Percentiles rank a stretch among this genome's conserved stretches.
phyloP scores from a whole-genome alignment of 2,797 vertebrate genomes.

The Phalanger gymnotis region DNA sequence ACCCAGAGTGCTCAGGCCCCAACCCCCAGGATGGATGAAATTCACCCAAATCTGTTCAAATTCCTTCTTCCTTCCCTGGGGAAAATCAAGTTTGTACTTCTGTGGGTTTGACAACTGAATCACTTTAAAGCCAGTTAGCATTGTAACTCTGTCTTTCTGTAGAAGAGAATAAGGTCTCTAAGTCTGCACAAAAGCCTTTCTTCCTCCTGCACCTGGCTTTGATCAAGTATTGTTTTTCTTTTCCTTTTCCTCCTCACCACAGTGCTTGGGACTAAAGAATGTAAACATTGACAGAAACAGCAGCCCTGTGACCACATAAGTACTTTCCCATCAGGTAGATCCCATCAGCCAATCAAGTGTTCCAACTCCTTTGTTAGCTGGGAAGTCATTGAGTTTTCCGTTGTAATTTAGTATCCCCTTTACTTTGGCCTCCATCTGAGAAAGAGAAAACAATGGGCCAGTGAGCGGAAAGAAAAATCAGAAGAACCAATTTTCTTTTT shows the following conservation, averaged over 20 bases:
- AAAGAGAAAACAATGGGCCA: conserved; percentile 71
- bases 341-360: conserved; percentile 84
- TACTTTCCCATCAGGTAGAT: conserved; percentile 86
- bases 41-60: conserved; percentile 80
- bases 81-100: conserved; percentile 82
- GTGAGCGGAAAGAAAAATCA: conserved; percentile 15
- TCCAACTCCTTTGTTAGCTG: conserved; percentile 82
- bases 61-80: conserved; percentile 76
- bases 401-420: conserved; percentile 93
- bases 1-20: conserved; percentile 68
- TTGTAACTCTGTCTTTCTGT: conserved; percentile 81
- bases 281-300: conserved; percentile 91
- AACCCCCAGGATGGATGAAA: conserved; percentile 78
- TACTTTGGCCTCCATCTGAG: conserved; percentile 96
- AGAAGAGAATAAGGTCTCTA: conserved; percentile 82
- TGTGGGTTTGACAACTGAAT: conserved; percentile 89
- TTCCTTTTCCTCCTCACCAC: conserved; percentile 88
- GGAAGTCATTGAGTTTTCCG: conserved; percentile 94
- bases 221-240: conserved; percentile 86
- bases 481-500: neutral
- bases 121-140: conserved; percentile 84
- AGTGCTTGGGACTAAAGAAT: conserved; percentile 90
- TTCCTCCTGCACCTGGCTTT: conserved; percentile 87
- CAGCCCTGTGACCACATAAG: conserved; percentile 87
- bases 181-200: conserved; percentile 83